phyloP scores from a whole-genome alignment of 2,113 vertebrate species.

The Machaerirhynchus nigripectus region DNA sequence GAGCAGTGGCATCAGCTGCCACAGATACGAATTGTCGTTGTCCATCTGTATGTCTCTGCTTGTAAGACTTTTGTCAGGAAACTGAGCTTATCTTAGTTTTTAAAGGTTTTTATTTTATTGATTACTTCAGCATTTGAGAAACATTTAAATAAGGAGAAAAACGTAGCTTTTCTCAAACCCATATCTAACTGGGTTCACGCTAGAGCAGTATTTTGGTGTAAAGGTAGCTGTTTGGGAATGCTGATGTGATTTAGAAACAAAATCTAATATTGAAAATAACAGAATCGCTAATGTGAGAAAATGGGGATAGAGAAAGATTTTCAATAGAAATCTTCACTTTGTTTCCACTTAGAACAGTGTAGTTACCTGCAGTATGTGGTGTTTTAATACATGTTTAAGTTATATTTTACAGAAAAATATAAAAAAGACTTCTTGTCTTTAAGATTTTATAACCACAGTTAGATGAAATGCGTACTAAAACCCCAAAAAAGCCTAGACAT shows the following conservation, averaged over 20 bases:
- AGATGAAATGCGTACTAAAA: not conserved
- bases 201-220: not conserved
- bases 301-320: not conserved
- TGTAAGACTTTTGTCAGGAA: not conserved
- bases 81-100: not conserved
- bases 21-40: not conserved
- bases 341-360: not conserved
- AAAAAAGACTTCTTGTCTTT: not conserved
- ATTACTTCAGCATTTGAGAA: not conserved
- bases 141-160: not conserved
- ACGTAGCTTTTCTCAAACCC: not conserved
- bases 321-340: not conserved
- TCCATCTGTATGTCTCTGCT: not conserved
- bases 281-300: not conserved
- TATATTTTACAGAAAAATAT: not conserved
- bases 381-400: not conserved
- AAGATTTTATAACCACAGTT: not conserved
- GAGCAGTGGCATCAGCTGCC: not conserved
- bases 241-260: not conserved
- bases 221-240: not conserved
- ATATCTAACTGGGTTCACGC: fast-evolving
- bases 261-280: not conserved
- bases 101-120: not conserved
- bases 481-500: not conserved
- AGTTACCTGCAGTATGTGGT: not conserved